Percentiles rank a stretch among this genome's conserved stretches.
These are phyloP conservation scores for Lamproptera curius DNA, from an alignment of 2,888 invertebrate genomes.

Conservation along the genomic window DNA sequence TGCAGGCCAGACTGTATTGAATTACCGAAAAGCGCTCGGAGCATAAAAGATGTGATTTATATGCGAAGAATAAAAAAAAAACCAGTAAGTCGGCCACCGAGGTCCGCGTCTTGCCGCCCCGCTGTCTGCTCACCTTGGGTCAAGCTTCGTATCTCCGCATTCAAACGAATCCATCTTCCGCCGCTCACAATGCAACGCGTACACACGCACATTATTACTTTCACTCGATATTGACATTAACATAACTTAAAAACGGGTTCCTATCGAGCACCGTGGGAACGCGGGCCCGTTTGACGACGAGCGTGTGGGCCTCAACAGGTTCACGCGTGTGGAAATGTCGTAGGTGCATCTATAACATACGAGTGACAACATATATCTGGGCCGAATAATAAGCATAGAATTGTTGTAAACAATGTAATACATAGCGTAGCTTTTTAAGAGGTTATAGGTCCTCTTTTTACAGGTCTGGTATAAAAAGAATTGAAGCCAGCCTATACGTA, in stretches of 20 bases:
- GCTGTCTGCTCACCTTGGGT: constrained; percentile 69
- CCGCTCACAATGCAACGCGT: constrained; percentile 7
- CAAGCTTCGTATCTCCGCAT: constrained; percentile 41
- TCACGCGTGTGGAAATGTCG: too few species aligned
- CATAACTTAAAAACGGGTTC: constrained; percentile 32
- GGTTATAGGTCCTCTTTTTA: too few species aligned
- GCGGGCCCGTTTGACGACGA: too few species aligned
- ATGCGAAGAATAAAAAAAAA: constrained; percentile 40
- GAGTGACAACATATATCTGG: too few species aligned
- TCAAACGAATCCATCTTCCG: constrained; percentile 24
- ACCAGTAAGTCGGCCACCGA: constrained; percentile 57
- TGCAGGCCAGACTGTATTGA: constrained; percentile 57
- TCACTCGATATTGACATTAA: constrained; percentile 46
- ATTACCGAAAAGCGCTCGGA: constrained; percentile 46
- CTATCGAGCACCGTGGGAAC: constrained; percentile 2
- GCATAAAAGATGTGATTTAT: constrained; percentile 58
- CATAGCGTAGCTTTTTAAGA: too few species aligned
- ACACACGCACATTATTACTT: constrained; percentile 39
- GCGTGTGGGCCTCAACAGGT: too few species aligned
- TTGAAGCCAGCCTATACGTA: too few species aligned
- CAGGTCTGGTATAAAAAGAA: too few species aligned
- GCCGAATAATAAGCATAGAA: too few species aligned
- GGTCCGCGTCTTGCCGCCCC: constrained; percentile 60
- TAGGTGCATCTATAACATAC: too few species aligned
- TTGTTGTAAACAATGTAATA: too few species aligned